phyloP scores from a whole-genome alignment of 2,888 invertebrate genomes.

The Ichneumon xanthorius region DNA sequence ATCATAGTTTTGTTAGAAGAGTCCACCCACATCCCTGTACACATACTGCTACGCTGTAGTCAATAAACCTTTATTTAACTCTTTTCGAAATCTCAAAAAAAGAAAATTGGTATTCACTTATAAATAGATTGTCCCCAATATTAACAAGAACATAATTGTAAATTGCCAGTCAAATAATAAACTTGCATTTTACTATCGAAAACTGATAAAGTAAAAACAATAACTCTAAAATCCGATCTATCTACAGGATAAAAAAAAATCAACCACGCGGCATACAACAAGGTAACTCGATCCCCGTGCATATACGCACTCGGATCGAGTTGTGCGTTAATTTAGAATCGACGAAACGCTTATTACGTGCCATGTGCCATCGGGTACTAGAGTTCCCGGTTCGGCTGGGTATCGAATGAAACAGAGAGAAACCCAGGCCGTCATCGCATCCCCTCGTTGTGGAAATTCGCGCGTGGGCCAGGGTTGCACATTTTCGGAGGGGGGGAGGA shows the following conservation, averaged over 20 bases:
- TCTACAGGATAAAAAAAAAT: slow-evolving; percentile 9
- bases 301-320: slow-evolving; percentile 20
- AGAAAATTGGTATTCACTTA: not conserved
- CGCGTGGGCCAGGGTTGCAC: slow-evolving; percentile 54
- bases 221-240: not conserved
- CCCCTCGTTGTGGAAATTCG: slow-evolving; percentile 30
- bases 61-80: not conserved
- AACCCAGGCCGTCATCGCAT: slow-evolving; percentile 29
- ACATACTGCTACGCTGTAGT: not conserved
- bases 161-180: not conserved
- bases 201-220: not conserved
- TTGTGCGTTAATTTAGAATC: slow-evolving; percentile 76
- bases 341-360: slow-evolving; percentile 76
- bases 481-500: slow-evolving; percentile 59
- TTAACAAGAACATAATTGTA: not conserved
- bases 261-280: not conserved
- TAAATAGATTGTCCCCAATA: not conserved
- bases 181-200: not conserved
- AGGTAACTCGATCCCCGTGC: slow-evolving; percentile 67
- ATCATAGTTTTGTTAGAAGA: slow-evolving; percentile 82
- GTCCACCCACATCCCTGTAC: not conserved
- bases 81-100: not conserved
- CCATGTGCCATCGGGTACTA: slow-evolving; percentile 63
- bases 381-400: slow-evolving; percentile 52
- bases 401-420: slow-evolving; percentile 72